phyloP scores from a whole-genome alignment of 2,797 vertebrate species.

The Hozukius guyotensis region DNA sequence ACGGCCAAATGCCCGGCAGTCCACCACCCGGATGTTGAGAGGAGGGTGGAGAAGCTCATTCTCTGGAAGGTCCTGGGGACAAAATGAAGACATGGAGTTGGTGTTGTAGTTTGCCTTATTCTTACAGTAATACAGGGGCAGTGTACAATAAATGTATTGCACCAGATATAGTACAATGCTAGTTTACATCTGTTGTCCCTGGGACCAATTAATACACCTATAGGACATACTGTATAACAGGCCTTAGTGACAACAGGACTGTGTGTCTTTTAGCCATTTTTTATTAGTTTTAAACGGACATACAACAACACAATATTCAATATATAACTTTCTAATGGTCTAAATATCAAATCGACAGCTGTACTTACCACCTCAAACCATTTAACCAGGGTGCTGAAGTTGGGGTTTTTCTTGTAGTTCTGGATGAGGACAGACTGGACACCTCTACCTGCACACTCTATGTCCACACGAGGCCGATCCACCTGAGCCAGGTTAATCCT shows the following conservation, averaged over 20 bases:
- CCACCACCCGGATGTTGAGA: constrained; percentile 93
- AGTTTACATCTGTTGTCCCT: too few species aligned
- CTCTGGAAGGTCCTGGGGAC: constrained; percentile 91
- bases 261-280: too few species aligned
- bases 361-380: constrained; percentile 98
- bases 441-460: constrained; percentile 94
- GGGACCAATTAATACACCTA: too few species aligned
- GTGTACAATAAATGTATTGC: too few species aligned
- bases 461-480: constrained; percentile 95
- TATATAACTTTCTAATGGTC: not conserved
- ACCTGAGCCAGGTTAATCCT: constrained; percentile 96
- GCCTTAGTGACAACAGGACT: too few species aligned
- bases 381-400: constrained; percentile 96
- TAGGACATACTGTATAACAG: too few species aligned
- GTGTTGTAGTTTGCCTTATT: not conserved
- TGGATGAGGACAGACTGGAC: constrained; percentile 95
- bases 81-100: not conserved
- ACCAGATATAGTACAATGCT: too few species aligned
- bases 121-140: too few species aligned
- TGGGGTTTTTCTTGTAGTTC: constrained; percentile 99
- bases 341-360: not conserved
- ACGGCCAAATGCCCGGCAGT: constrained; percentile 95
- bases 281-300: too few species aligned
- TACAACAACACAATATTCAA: not conserved
- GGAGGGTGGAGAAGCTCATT: constrained; percentile 97